phyloP scores from a whole-genome alignment of 2,888 invertebrate genomes.

The Zele albiditarsus region DNA sequence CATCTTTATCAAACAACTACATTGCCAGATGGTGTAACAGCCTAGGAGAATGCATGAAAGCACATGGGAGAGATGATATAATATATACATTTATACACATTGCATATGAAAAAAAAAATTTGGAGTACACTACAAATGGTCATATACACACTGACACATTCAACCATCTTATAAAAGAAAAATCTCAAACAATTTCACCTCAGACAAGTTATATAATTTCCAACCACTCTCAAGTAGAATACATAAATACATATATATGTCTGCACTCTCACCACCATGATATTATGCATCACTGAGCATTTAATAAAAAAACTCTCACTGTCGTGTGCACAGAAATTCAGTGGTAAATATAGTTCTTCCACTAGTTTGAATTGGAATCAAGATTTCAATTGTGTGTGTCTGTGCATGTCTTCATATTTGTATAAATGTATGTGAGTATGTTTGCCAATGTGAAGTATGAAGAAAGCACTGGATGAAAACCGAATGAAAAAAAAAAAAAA shows the following conservation, averaged over 20 bases:
- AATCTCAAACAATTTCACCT: not conserved
- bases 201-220: not conserved
- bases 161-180: not conserved
- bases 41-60: not conserved
- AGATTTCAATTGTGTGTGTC: not conserved
- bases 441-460: not conserved
- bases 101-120: too few relatives aligned
- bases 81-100: not conserved
- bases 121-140: too few relatives aligned
- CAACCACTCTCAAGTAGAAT: not conserved
- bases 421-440: not conserved
- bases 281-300: conserved; percentile 4
- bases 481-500: not conserved
- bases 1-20: conserved; percentile 9
- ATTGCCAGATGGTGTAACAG: not conserved
- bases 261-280: not conserved
- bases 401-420: not conserved
- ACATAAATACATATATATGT: not conserved
- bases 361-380: conserved; percentile 1
- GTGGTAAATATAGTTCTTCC: conserved; percentile 7
- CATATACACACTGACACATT: too few relatives aligned
- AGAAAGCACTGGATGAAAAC: not conserved
- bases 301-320: not conserved
- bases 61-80: not conserved
- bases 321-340: conserved; percentile 5